These are phyloP conservation scores for Neoaliturus tenellus DNA, from an alignment of 2,888 invertebrate genomes.

Conservation along the genomic window DNA sequence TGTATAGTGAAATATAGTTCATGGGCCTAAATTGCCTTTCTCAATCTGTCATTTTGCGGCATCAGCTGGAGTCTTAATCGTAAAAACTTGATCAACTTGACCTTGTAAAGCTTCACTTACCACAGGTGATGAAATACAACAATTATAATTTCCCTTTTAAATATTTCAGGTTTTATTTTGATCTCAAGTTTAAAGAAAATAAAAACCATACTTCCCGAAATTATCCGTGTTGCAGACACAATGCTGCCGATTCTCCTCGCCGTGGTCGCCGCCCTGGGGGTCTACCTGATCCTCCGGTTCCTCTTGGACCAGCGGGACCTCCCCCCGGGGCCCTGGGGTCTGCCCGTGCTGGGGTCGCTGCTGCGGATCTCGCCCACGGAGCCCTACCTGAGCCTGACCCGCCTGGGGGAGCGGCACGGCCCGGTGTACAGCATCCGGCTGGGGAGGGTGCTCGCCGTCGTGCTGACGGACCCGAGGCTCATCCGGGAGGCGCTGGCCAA, in stretches of 20 bases:
- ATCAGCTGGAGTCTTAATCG: too few relatives aligned
- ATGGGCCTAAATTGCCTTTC: too few relatives aligned
- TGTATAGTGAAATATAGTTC: too few relatives aligned
- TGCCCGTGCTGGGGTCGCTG: conserved; percentile 88
- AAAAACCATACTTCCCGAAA: too few relatives aligned
- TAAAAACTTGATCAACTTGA: too few relatives aligned
- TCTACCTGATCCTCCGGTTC: neutral
- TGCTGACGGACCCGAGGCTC: conserved; percentile 84
- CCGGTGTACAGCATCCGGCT: conserved; percentile 83
- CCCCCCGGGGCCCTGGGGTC: conserved; percentile 88
- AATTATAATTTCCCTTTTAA: too few relatives aligned
- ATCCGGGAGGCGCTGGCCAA: conserved; percentile 84
- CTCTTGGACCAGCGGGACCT: conserved; percentile 69
- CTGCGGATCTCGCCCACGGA: conserved; percentile 81
- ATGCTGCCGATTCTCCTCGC: neutral
- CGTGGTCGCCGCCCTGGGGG: neutral
- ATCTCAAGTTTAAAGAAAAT: too few relatives aligned
- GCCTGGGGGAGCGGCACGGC: conserved; percentile 82
- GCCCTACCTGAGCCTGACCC: conserved; percentile 84
- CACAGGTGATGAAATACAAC: too few relatives aligned
- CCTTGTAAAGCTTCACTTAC: too few relatives aligned
- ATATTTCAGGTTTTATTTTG: too few relatives aligned
- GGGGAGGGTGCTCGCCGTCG: conserved; percentile 83
- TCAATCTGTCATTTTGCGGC: too few relatives aligned
- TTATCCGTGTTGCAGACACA: neutral